Evolutionary conservation across 2,113 vertebrate species (phyloP).

Genomic region (Passer montanus): DNA sequence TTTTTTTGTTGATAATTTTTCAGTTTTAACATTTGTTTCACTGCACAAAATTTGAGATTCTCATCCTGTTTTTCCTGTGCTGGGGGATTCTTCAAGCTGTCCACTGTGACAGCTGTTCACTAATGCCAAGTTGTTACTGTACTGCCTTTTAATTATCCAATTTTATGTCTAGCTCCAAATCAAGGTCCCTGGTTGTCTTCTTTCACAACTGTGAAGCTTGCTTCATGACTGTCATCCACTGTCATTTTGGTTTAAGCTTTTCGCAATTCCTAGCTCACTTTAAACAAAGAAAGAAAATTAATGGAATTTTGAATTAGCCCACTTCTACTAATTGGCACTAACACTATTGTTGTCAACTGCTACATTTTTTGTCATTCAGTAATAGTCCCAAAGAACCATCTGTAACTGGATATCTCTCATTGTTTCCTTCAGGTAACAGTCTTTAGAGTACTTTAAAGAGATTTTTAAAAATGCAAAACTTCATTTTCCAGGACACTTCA

Average conservation of each 20-base stretch:
- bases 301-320: slow-evolving; percentile 27
- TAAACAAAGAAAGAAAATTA: slow-evolving; percentile 44
- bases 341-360: slow-evolving; percentile 17
- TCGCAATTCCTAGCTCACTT: slow-evolving; percentile 48
- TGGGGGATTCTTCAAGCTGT: background rate
- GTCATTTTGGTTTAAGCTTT: slow-evolving; percentile 28
- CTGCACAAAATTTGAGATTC: background rate
- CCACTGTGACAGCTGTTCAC: background rate
- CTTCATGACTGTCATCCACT: background rate
- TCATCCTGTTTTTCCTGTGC: background rate
- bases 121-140: background rate
- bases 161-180: background rate
- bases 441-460: slow-evolving; percentile 38
- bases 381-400: background rate
- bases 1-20: background rate
- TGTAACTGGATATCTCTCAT: slow-evolving; percentile 52
- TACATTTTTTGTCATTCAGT: background rate
- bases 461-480: slow-evolving; percentile 39
- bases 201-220: background rate
- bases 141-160: background rate
- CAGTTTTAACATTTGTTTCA: background rate
- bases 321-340: slow-evolving; percentile 25
- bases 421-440: slow-evolving; percentile 48
- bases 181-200: background rate
- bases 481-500: background rate